Conservation (phyloP, 2,113 vertebrate species). For the Dissostichus mawsoni region DNA sequence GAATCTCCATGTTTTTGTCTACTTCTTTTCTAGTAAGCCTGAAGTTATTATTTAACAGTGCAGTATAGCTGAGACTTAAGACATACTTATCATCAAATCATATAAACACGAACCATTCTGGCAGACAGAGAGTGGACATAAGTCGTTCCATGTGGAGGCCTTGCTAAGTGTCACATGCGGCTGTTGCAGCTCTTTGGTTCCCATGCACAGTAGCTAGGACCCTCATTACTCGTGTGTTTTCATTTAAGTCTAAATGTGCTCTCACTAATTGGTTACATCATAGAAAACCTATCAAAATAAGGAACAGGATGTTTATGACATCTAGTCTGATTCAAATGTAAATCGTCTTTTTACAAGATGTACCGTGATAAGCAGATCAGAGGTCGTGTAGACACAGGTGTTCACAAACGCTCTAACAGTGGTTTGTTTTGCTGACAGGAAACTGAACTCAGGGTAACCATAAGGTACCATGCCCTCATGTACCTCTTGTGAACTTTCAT, state of each 20-base stretch:
- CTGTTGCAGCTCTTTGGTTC: slow-evolving; percentile 50
- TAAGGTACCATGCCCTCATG: background rate
- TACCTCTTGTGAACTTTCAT: background rate
- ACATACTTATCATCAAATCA: slow-evolving; percentile 57
- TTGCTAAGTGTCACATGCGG: slow-evolving; percentile 57
- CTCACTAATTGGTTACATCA: slow-evolving; percentile 16
- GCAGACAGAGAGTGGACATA: slow-evolving; percentile 29
- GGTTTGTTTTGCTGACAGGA: slow-evolving; percentile 9
- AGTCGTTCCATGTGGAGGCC: slow-evolving; percentile 63
- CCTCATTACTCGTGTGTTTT: slow-evolving; percentile 32
- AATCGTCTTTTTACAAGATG: slow-evolving; percentile 27
- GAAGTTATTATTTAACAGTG: slow-evolving; percentile 35
- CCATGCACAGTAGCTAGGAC: slow-evolving; percentile 44
- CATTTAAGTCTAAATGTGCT: slow-evolving; percentile 27
- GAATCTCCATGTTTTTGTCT: too few relatives aligned
- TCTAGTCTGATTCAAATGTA: slow-evolving; percentile 12
- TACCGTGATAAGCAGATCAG: slow-evolving; percentile 21
- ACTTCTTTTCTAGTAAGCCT: slow-evolving; percentile 16
- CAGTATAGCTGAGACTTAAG: slow-evolving; percentile 50
- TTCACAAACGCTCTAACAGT: background rate
- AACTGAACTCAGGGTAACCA: background rate
- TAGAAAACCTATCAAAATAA: slow-evolving; percentile 13
- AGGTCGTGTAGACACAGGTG: slow-evolving; percentile 11
- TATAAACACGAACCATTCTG: slow-evolving; percentile 61
- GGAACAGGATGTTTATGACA: slow-evolving; percentile 30